A percentile compares a stretch with the other conserved stretches of the same genome.
phyloP scores from a whole-genome alignment of 2,113 vertebrate genomes.

The Mustelus asterias region DNA sequence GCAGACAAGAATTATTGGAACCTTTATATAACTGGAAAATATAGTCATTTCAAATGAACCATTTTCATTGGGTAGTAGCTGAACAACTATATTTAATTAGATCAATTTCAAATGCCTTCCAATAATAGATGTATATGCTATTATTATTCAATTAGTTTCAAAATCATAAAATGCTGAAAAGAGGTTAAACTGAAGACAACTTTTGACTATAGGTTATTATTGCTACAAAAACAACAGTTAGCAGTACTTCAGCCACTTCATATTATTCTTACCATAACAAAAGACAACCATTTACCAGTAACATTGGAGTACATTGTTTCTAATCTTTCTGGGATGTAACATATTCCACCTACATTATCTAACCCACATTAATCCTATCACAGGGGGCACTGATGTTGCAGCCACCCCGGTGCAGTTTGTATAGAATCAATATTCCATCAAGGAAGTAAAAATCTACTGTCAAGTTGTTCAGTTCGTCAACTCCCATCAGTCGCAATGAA shows the following conservation, averaged over 20 bases:
- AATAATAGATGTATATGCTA: conserved; percentile 18
- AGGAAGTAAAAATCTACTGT: conserved; percentile 16
- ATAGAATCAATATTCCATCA: conserved; percentile 37
- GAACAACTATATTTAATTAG: not conserved
- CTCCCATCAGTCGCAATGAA: conserved; percentile 35
- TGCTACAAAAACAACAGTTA: conserved; percentile 25
- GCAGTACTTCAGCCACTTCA: conserved; percentile 11
- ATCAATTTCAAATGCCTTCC: conserved; percentile 8
- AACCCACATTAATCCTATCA: conserved; percentile 29
- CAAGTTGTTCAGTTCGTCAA: conserved; percentile 8
- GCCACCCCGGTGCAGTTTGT: not conserved
- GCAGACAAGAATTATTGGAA: not conserved
- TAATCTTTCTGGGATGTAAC: conserved; percentile 28
- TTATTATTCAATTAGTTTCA: not conserved
- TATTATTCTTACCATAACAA: not conserved
- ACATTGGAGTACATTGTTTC: conserved; percentile 25
- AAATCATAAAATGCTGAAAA: not conserved
- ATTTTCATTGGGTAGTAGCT: not conserved
- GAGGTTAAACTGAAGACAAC: not conserved
- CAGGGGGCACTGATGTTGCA: not conserved
- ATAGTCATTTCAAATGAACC: not conserved
- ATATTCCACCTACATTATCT: conserved; percentile 24
- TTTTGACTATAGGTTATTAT: conserved; percentile 11
- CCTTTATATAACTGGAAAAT: conserved; percentile 25
- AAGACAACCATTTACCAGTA: conserved; percentile 12